A percentile compares a stretch with the other conserved stretches of the same genome.
phyloP scores from a whole-genome alignment of 2,113 vertebrate species.

The Phylloscopus trochiloides region DNA sequence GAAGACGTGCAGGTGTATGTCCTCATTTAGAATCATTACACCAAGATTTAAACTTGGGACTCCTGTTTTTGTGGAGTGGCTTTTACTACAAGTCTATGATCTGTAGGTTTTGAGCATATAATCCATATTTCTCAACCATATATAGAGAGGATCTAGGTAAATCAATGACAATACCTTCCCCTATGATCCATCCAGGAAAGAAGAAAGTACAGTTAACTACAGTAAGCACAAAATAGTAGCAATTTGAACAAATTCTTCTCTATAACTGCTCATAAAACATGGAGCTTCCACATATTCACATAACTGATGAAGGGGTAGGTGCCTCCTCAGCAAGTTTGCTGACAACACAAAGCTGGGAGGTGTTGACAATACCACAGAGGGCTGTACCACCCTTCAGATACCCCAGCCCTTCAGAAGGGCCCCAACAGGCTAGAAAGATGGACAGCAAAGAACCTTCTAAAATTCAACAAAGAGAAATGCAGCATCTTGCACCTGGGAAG shows the following conservation, averaged over 20 bases:
- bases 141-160: background rate
- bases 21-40: background rate
- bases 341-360: background rate
- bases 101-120: background rate
- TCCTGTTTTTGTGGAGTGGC: background rate
- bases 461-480: background rate
- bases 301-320: background rate
- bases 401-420: background rate
- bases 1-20: background rate
- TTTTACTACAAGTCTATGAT: background rate
- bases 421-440: background rate
- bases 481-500: rapidly evolving
- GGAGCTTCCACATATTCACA: background rate
- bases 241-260: background rate
- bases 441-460: background rate
- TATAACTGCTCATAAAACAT: background rate
- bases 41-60: background rate
- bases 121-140: background rate
- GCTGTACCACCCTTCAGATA: background rate
- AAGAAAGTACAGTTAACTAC: background rate
- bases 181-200: background rate
- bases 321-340: background rate
- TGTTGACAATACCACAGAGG: background rate
- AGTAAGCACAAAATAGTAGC: background rate
- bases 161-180: background rate